phyloP scores from a whole-genome alignment of 2,797 vertebrate species.

The Enteromius radiatus region DNA sequence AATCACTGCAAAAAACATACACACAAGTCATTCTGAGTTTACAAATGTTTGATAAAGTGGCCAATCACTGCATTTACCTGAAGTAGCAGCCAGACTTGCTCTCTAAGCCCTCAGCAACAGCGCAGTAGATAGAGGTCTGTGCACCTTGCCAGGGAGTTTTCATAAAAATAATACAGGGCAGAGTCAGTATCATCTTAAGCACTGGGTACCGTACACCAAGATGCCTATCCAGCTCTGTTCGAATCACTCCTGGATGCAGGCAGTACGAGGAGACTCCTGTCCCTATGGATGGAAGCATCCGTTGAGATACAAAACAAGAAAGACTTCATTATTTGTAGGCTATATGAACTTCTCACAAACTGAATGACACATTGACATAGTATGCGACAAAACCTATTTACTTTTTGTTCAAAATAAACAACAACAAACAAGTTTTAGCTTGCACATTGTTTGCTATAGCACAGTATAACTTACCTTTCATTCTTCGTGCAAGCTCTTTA shows the following conservation, averaged over 20 bases:
- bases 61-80: slow-evolving; percentile 64
- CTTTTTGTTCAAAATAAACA: background rate
- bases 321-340: background rate
- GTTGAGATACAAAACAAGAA: background rate
- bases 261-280: slow-evolving; percentile 72
- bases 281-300: slow-evolving; percentile 58
- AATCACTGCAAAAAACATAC: slow-evolving; percentile 71
- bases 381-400: background rate
- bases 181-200: slow-evolving; percentile 65
- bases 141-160: slow-evolving; percentile 76
- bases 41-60: background rate
- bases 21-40: background rate
- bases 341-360: background rate
- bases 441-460: background rate
- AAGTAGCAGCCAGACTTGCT: slow-evolving; percentile 72
- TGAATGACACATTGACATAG: background rate
- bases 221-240: slow-evolving; percentile 71
- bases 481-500: slow-evolving; percentile 68
- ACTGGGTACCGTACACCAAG: slow-evolving; percentile 69
- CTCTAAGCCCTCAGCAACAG: slow-evolving; percentile 72
- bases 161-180: slow-evolving; percentile 73
- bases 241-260: slow-evolving; percentile 78
- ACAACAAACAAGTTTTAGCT: background rate
- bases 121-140: slow-evolving; percentile 76
- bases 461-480: slow-evolving; percentile 65